These are phyloP conservation scores for Dinoponera quadriceps DNA, from an alignment of 1,140 invertebrate species.

Conservation along the genomic window DNA sequence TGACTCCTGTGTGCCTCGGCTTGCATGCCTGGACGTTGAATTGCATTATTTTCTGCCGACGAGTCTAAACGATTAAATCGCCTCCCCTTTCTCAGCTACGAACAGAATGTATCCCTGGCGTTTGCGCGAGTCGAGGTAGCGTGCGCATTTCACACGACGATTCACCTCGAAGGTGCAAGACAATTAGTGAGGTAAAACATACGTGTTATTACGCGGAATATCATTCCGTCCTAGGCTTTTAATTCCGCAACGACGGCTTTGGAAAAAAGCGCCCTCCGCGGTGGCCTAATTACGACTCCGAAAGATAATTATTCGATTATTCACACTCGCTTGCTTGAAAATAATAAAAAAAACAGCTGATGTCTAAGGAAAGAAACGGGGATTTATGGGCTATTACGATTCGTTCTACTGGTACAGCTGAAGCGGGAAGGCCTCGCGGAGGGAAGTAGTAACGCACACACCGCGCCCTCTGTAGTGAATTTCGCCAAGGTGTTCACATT, in stretches of 20 bases:
- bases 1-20: too few relatives aligned
- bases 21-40: too few relatives aligned
- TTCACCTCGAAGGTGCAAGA: slow-evolving; percentile 23
- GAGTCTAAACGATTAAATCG: background rate
- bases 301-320: slow-evolving; percentile 82
- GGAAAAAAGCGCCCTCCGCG: slow-evolving; percentile 71
- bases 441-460: background rate
- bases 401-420: slow-evolving; percentile 73
- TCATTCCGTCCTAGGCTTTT: slow-evolving; percentile 52
- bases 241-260: slow-evolving; percentile 60
- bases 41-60: background rate
- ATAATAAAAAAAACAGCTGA: slow-evolving; percentile 71
- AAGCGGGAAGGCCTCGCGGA: slow-evolving; percentile 10
- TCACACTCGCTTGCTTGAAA: slow-evolving; percentile 77
- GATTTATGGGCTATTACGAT: slow-evolving; percentile 80
- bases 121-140: background rate
- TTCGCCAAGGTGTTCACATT: background rate
- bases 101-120: too few relatives aligned
- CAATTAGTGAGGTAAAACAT: slow-evolving; percentile 59
- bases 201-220: slow-evolving; percentile 66
- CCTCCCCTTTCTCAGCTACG: background rate
- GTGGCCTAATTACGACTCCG: slow-evolving; percentile 79
- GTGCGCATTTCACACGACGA: background rate
- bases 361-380: slow-evolving; percentile 68
- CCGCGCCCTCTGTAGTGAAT: slow-evolving; percentile 14